Conservation (phyloP, 2,797 vertebrate genomes). For the Eupleurogrammus muticus region DNA sequence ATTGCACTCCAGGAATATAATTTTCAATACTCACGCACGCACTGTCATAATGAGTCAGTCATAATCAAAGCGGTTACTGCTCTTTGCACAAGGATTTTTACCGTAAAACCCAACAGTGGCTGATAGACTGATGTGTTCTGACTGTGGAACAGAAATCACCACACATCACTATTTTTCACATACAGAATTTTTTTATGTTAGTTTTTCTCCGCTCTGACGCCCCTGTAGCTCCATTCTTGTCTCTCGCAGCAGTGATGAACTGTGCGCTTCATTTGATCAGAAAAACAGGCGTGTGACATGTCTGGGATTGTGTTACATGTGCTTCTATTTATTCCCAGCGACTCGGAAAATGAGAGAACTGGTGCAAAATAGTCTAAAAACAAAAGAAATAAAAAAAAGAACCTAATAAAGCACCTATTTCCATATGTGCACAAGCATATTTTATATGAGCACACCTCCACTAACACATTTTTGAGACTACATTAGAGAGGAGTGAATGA, state of each 20-base stretch:
- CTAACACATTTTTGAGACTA: conserved; percentile 12
- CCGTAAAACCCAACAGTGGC: conserved; percentile 39
- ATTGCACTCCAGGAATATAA: conserved; percentile 73
- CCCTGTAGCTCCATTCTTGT: not conserved
- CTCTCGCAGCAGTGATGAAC: conserved; percentile 4
- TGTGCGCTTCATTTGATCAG: conserved; percentile 28
- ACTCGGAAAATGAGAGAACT: not conserved
- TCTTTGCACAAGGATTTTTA: conserved; percentile 34
- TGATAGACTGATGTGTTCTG: conserved; percentile 56
- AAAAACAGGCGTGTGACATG: conserved; percentile 24
- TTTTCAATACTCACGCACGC: conserved; percentile 75
- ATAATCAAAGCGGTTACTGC: conserved; percentile 61
- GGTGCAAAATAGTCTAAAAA: conserved; percentile 26
- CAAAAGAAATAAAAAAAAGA: conserved; percentile 4
- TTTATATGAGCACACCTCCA: conserved; percentile 17
- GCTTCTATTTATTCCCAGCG: conserved; percentile 17
- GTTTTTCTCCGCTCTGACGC: not conserved
- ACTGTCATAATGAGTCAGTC: conserved; percentile 66
- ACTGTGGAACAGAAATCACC: conserved; percentile 37
- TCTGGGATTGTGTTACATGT: conserved; percentile 29
- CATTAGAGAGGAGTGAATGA: conserved; percentile 11
- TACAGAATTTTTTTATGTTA: not conserved
- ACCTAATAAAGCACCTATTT: conserved; percentile 20
- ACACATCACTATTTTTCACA: conserved; percentile 39
- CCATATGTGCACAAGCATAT: not conserved